Evolutionary conservation across 2,888 invertebrate genomes (phyloP).

Genomic region (Lithodes maja): DNA sequence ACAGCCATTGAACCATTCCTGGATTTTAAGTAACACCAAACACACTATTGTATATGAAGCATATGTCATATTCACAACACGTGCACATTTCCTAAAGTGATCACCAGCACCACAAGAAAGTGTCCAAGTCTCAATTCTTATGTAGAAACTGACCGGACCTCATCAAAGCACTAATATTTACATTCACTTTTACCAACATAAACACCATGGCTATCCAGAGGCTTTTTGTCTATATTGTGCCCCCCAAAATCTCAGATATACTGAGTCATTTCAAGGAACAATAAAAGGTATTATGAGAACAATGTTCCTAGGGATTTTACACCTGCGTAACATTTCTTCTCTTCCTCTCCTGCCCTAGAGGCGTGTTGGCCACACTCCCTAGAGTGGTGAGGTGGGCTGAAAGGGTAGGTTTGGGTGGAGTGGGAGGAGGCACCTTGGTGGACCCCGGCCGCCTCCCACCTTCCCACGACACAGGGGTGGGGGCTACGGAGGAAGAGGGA

Average conservation of each 20-base stretch:
- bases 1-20: neutral
- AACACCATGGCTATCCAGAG: too few relatives aligned
- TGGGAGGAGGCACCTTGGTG: constrained; percentile 62
- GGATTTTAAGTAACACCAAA: neutral
- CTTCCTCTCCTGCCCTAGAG: constrained; percentile 63
- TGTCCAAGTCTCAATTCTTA: neutral
- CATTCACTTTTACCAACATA: neutral
- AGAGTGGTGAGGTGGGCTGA: constrained; percentile 57
- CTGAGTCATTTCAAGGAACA: too few relatives aligned
- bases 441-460: constrained; percentile 47
- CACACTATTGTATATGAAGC: neutral
- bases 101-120: neutral
- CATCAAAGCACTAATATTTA: neutral
- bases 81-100: neutral
- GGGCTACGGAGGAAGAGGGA: constrained; percentile 54
- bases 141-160: neutral
- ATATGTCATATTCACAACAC: neutral
- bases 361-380: constrained; percentile 53
- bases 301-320: constrained; percentile 22
- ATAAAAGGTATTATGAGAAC: too few relatives aligned
- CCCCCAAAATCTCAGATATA: too few relatives aligned
- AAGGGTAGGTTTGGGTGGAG: constrained; percentile 61
- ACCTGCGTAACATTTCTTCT: constrained; percentile 70
- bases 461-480: constrained; percentile 61
- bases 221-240: too few relatives aligned